Percentiles rank a stretch among this genome's conserved stretches.
Evolutionary conservation across 2,888 invertebrate species (phyloP).

Genomic region (Platycnemis pennipes): DNA sequence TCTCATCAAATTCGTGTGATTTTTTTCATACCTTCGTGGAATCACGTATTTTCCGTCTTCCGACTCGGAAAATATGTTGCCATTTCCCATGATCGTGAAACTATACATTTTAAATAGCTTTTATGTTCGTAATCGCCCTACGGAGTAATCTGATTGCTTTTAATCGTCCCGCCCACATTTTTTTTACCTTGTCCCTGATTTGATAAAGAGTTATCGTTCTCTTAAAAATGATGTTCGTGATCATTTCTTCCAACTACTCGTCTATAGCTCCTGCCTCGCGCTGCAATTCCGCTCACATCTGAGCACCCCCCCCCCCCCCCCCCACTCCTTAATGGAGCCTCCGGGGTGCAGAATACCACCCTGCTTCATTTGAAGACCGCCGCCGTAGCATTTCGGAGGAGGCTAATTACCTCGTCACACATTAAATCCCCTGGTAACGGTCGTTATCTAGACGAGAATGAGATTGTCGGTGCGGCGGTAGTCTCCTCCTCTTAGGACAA

Average conservation of each 20-base stretch:
- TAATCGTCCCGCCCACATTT: not conserved
- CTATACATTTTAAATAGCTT: not conserved
- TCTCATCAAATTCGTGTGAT: not conserved
- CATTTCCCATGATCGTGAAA: not conserved
- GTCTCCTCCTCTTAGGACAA: not conserved
- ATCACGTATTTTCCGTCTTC: not conserved
- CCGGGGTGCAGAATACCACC: not conserved
- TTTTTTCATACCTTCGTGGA: not conserved
- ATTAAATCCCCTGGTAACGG: constrained; percentile 42
- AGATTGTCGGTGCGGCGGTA: constrained; percentile 40
- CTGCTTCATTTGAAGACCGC: constrained; percentile 31
- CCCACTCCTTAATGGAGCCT: constrained; percentile 14
- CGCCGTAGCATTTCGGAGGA: constrained; percentile 56
- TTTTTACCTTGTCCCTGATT: not conserved
- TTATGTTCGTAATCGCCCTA: not conserved
- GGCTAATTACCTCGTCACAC: constrained; percentile 50
- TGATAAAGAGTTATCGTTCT: not conserved
- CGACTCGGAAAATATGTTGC: not conserved
- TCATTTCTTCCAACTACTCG: not conserved
- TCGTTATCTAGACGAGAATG: constrained; percentile 47
- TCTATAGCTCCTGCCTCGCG: not conserved
- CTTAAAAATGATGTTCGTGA: not conserved
- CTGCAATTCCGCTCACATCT: not conserved
- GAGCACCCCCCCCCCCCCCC: not conserved
- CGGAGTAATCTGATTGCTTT: not conserved